Base-by-base conservation (phyloP, 2,888 invertebrate species). In the Molorchus minor region DNA sequence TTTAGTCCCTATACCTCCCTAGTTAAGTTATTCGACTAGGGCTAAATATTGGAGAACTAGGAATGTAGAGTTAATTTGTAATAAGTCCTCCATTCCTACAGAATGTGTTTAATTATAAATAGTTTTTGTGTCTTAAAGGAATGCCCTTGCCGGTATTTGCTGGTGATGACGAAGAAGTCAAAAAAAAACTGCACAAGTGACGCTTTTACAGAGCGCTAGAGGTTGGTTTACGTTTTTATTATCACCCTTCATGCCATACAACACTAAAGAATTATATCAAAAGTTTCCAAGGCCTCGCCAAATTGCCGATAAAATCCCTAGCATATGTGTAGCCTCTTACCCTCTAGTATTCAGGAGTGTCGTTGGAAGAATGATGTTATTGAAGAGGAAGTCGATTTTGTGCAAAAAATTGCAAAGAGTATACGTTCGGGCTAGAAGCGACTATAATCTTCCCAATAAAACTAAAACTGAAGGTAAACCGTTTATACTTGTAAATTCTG, bases 391-490 rank as follows among this genome's bases (percentile, higher is more conserved):
- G 90, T 98, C 35, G 92, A 94, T n/a, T 92, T 94, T 53, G 87
- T 92, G 2, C 91, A 96, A 76, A 93, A 92, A 78, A 86, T 96
- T 62, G 88, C 95, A 0, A 93, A 92, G 73, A 84, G 88, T 30
- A 91, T 98, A 62, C 87, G 98, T 35, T 97, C 97, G 0, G n/a
- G 89, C 95, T 0, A 87, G 98, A 55, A 89, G 95, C 0, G 96
- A 96, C 74, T 98, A 98, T 80, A 95, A 93, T 82, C 82, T 98
- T 56, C 90, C 90, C 0, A 93, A 94, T 76, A 97, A 95, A 79
- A 89, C 88, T 35, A 96, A 94, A 82, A 91, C 90, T 0, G 87
- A 87, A 74, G 84, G 80, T 80, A 73, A 57, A 44, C 25, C 29
- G 3, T 20, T n/a, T n/a, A n/a, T n/a, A n/a, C n/a, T n/a, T n/a